Evolutionary conservation across 2,888 invertebrate species (phyloP).

Genomic region (Pristionchus japonicus): DNA sequence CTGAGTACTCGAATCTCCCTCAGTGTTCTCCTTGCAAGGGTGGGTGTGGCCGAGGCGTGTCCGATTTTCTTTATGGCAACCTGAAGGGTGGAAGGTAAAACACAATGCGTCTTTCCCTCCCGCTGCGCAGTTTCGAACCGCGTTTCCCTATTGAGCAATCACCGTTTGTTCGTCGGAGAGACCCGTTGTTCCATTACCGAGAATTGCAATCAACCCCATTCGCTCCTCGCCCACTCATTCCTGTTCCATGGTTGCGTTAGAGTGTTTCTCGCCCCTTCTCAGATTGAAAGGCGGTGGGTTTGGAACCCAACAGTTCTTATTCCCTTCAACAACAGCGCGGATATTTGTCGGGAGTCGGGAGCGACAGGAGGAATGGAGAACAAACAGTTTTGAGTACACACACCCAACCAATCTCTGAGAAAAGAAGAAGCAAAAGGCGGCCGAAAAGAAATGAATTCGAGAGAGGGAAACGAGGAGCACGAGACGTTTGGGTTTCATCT

Average conservation of each 20-base stretch:
- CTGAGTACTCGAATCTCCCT: constrained; percentile 71
- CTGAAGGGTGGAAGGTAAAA: constrained; percentile 50
- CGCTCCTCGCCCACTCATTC: not conserved
- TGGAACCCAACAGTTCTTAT: not conserved
- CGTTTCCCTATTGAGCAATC: not conserved
- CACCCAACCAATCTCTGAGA: constrained; percentile 24
- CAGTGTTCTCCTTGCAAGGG: constrained; percentile 69
- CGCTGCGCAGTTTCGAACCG: constrained; percentile 12
- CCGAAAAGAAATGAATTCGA: constrained; percentile 17
- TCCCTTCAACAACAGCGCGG: not conserved
- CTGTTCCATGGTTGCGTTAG: not conserved
- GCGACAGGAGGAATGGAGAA: not conserved
- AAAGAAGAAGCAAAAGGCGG: constrained; percentile 38
- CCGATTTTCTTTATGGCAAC: constrained; percentile 73
- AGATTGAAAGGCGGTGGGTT: not conserved
- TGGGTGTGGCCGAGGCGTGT: constrained; percentile 73
- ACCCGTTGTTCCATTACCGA: not conserved
- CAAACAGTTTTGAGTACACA: constrained; percentile 36
- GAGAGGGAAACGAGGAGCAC: constrained; percentile 8
- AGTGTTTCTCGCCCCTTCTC: not conserved
- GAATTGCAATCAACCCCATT: constrained; percentile 9
- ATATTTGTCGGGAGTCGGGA: constrained; percentile 38
- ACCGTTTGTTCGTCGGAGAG: not conserved
- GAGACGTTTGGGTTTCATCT: constrained; percentile 33
- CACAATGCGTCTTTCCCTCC: not conserved